Conservation (phyloP, 2,888 invertebrate genomes). For the Mesochorus sp. region DNA sequence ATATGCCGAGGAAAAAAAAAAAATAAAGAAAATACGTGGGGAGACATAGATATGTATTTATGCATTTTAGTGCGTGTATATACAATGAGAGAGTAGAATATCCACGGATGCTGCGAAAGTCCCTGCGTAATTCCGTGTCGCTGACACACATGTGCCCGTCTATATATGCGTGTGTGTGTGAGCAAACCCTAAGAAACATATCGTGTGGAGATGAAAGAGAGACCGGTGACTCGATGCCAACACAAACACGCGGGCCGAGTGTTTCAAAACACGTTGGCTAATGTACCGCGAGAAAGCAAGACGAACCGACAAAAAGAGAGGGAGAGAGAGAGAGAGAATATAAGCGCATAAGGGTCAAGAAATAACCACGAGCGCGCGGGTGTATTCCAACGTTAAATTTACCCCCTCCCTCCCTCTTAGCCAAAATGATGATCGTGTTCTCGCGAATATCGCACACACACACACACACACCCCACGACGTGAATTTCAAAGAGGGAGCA, state of each 20-base stretch:
- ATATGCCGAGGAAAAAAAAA: constrained; percentile 57
- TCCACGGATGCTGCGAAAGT: constrained; percentile 14
- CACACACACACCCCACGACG: not conserved
- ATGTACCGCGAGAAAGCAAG: constrained; percentile 72
- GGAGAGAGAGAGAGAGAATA: constrained; percentile 22
- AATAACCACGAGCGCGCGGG: constrained; percentile 50
- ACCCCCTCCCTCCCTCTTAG: not conserved
- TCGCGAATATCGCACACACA: not conserved
- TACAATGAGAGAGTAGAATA: constrained; percentile 6
- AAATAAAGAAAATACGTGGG: constrained; percentile 3
- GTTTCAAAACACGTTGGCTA: constrained; percentile 81
- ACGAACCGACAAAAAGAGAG: not conserved
- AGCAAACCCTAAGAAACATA: constrained; percentile 34
- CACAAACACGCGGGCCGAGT: constrained; percentile 79
- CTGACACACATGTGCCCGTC: too few relatives aligned
- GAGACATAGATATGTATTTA: constrained; percentile 6
- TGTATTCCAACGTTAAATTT: constrained; percentile 25
- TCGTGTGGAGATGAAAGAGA: constrained; percentile 74
- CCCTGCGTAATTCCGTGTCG: too few relatives aligned
- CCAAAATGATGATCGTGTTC: constrained; percentile 48
- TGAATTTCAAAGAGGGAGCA: not conserved
- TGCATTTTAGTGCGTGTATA: constrained; percentile 24
- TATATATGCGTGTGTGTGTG: not conserved
- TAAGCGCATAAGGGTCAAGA: constrained; percentile 29
- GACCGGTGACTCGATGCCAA: constrained; percentile 76